Evolutionary conservation across 2,888 invertebrate species (phyloP).

Genomic region (Halictus ligatus): DNA sequence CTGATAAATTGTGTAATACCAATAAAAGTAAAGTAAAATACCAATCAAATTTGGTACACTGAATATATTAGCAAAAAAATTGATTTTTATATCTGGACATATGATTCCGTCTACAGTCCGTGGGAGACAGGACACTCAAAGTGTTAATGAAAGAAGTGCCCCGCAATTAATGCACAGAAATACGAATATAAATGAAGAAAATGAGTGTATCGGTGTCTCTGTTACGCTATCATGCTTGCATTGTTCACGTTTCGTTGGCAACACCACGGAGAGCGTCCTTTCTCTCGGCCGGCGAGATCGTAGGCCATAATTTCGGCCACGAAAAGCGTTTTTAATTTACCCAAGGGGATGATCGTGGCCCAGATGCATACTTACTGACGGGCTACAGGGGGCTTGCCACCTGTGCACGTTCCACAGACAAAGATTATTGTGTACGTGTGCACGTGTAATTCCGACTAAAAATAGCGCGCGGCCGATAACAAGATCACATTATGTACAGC

Average conservation of each 20-base stretch:
- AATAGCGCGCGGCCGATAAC: slow-evolving; percentile 51
- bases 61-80: not conserved
- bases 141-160: too few relatives aligned
- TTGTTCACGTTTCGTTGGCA: not conserved
- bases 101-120: too few relatives aligned
- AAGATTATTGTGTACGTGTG: slow-evolving; percentile 18
- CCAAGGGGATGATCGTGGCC: slow-evolving; percentile 14
- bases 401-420: slow-evolving; percentile 23
- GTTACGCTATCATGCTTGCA: not conserved
- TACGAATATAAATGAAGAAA: not conserved
- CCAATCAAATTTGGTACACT: not conserved
- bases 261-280: not conserved
- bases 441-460: slow-evolving; percentile 41
- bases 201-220: not conserved
- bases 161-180: too few relatives aligned
- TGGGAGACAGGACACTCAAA: too few relatives aligned
- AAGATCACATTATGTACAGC: slow-evolving; percentile 43
- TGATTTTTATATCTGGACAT: too few relatives aligned
- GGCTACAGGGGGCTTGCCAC: not conserved
- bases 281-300: not conserved
- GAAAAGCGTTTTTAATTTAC: slow-evolving; percentile 61
- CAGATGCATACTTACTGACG: slow-evolving; percentile 28
- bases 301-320: slow-evolving; percentile 47
- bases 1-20: too few relatives aligned
- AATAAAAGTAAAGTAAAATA: too few relatives aligned